Percentiles rank a stretch among this genome's conserved stretches.
phyloP scores from a whole-genome alignment of 1,140 invertebrate genomes.

The Argopecten irradians region DNA sequence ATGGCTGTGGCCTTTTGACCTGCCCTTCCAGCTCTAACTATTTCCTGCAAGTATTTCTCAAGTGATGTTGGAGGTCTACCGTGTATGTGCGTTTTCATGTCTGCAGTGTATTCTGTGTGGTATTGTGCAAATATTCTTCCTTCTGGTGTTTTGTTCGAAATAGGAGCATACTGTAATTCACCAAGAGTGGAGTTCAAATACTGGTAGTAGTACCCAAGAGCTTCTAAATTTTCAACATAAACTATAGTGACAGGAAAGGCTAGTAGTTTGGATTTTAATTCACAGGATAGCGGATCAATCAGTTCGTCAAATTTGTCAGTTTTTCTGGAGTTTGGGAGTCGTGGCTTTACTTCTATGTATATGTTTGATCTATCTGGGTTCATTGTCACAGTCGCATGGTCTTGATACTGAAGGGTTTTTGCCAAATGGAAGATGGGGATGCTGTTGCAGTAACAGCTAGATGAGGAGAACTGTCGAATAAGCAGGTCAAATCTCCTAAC shows the following conservation, averaged over 20 bases:
- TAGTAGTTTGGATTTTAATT: background rate
- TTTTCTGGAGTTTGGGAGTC: conserved; percentile 25
- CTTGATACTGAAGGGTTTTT: conserved; percentile 14
- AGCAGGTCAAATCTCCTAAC: conserved; percentile 29
- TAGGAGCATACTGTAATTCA: background rate
- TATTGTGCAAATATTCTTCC: conserved; percentile 49
- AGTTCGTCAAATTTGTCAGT: conserved; percentile 14
- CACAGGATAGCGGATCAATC: background rate
- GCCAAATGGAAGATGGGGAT: background rate
- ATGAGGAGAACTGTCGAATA: conserved; percentile 24
- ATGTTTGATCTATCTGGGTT: conserved; percentile 42
- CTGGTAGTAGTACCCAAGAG: background rate
- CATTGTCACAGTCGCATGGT: background rate
- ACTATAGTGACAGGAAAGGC: conserved; percentile 29
- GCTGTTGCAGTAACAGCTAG: conserved; percentile 33
- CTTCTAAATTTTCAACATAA: conserved; percentile 28
- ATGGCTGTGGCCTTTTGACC: conserved; percentile 47
- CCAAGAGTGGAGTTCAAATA: background rate
- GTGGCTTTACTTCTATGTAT: background rate
- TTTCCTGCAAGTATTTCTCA: conserved; percentile 54
- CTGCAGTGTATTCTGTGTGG: conserved; percentile 41
- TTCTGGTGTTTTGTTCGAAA: conserved; percentile 27
- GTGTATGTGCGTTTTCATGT: conserved; percentile 50
- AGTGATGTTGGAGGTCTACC: conserved; percentile 47
- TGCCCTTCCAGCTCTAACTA: conserved; percentile 46